Evolutionary conservation across 2,888 invertebrate genomes (phyloP).

Genomic region (Germaria angustata): DNA sequence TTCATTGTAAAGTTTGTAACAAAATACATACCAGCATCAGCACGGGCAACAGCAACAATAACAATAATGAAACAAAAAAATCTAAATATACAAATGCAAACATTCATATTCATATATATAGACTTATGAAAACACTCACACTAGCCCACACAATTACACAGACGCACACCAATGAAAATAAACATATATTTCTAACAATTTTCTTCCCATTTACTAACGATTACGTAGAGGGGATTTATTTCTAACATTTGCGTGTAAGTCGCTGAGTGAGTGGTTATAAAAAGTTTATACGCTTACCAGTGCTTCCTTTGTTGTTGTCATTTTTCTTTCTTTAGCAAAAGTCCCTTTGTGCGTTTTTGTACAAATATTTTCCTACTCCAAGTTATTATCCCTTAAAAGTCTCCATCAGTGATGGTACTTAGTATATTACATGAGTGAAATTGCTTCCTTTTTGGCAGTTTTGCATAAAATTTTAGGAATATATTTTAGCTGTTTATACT

Average conservation of each 20-base stretch:
- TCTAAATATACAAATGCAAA: not conserved
- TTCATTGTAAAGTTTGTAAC: conserved; percentile 24
- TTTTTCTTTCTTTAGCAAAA: conserved; percentile 6
- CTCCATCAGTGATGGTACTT: conserved; percentile 29
- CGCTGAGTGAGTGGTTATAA: conserved; percentile 22
- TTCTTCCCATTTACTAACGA: conserved; percentile 27
- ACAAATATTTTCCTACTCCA: conserved; percentile 47
- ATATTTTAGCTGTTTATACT: not conserved
- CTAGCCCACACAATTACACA: too few species aligned
- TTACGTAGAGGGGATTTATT: conserved; percentile 37
- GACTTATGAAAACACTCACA: not conserved
- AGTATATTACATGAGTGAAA: not conserved
- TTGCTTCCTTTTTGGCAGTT: conserved; percentile 24
- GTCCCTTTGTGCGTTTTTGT: conserved; percentile 55
- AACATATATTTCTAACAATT: not conserved
- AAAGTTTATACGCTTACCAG: conserved; percentile 20
- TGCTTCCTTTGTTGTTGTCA: not conserved
- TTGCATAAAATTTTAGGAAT: conserved; percentile 20
- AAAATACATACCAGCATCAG: conserved; percentile 30
- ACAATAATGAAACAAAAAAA: conserved; percentile 8
- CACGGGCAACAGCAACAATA: conserved; percentile 16
- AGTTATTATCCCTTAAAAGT: conserved; percentile 45
- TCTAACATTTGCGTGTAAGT: conserved; percentile 37
- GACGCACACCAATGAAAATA: not conserved
- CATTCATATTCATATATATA: not conserved